Conservation (phyloP, 1,140 invertebrate species). For the Drosophila murphyi region DNA sequence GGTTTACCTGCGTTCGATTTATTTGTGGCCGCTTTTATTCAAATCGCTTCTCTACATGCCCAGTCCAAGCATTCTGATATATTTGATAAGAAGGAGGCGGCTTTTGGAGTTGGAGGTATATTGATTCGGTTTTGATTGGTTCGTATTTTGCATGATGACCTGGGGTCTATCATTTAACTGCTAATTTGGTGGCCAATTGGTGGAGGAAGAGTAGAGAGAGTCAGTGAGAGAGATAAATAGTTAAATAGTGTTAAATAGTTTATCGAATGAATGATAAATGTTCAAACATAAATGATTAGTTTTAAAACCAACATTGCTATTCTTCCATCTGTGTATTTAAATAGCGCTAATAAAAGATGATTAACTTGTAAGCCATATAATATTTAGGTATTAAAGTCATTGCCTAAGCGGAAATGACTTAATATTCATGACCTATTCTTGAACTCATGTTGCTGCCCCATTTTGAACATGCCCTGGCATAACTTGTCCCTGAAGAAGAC, state of each 20-base stretch:
- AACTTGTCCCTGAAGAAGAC: background rate
- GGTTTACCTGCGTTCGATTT: constrained; percentile 73
- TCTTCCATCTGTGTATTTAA: too few species aligned
- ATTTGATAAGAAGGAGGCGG: background rate
- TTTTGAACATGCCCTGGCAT: background rate
- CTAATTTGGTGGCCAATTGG: constrained; percentile 44
- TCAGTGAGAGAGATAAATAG: too few species aligned
- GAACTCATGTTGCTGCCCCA: constrained; percentile 3
- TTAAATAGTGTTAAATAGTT: too few species aligned
- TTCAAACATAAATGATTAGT: too few species aligned
- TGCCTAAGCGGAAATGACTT: background rate
- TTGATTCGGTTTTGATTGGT: constrained; percentile 77
- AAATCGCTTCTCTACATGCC: constrained; percentile 48
- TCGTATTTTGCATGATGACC: constrained; percentile 62
- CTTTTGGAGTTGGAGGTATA: constrained; percentile 44
- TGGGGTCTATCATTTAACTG: constrained; percentile 62
- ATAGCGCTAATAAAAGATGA: too few species aligned
- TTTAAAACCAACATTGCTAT: too few species aligned
- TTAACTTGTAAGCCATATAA: background rate
- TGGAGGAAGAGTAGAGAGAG: too few species aligned
- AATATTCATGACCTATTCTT: constrained; percentile 13
- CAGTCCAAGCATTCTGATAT: background rate
- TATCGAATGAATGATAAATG: too few species aligned
- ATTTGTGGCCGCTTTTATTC: constrained; percentile 75
- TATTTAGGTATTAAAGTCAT: background rate